Evolutionary conservation across 2,797 vertebrate species (phyloP).

Genomic region (Adrianichthys oophorus): DNA sequence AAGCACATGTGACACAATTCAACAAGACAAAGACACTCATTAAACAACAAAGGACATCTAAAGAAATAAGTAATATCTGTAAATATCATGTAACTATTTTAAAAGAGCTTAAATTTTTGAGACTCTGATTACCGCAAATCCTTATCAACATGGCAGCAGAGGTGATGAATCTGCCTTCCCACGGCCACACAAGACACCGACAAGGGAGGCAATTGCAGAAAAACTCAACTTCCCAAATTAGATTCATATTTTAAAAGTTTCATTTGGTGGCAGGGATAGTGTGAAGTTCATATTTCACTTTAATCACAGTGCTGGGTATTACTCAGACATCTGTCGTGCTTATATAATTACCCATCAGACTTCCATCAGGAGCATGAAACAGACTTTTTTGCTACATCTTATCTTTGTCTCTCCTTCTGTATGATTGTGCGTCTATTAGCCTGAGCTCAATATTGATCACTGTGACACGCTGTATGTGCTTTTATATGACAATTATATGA

Average conservation of each 20-base stretch:
- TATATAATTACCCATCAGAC: slow-evolving; percentile 57
- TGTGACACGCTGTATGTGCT: slow-evolving; percentile 57
- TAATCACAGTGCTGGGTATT: slow-evolving; percentile 57
- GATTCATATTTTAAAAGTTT: slow-evolving; percentile 68
- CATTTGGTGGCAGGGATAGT: slow-evolving; percentile 53
- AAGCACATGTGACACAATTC: no score
- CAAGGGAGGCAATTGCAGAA: slow-evolving; percentile 27
- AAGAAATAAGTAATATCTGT: no score
- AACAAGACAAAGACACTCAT: no score
- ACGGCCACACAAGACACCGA: slow-evolving; percentile 38
- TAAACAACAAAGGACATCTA: no score
- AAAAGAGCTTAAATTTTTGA: no score
- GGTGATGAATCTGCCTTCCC: slow-evolving; percentile 58
- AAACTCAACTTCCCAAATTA: slow-evolving; percentile 49
- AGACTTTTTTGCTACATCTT: slow-evolving; percentile 34
- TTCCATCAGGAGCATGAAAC: slow-evolving; percentile 49
- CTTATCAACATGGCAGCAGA: slow-evolving; percentile 68
- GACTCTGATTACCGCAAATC: slow-evolving; percentile 21
- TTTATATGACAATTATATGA: slow-evolving; percentile 72
- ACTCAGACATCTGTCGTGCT: slow-evolving; percentile 63
- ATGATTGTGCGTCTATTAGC: slow-evolving; percentile 11
- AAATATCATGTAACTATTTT: no score
- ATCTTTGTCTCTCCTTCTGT: slow-evolving; percentile 4
- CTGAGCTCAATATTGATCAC: slow-evolving; percentile 66
- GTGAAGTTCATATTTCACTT: slow-evolving; percentile 60